These are phyloP conservation scores for Cataglyphis hispanica DNA, from an alignment of 1,140 invertebrate species.

Conservation along the genomic window DNA sequence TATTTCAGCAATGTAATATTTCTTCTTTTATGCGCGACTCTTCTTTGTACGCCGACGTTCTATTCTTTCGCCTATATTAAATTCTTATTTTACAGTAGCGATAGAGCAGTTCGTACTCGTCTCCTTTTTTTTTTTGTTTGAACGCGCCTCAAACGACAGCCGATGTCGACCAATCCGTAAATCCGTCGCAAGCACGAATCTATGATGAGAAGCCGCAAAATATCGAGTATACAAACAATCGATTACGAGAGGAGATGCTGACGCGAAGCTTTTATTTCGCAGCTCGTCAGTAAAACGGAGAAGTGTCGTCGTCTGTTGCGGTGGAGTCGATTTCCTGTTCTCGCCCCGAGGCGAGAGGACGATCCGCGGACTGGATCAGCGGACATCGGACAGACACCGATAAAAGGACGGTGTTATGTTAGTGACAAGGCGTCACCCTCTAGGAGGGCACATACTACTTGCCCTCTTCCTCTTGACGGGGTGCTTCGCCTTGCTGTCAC, in stretches of 20 bases:
- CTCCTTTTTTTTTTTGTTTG: conserved; percentile 11
- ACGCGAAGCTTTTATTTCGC: conserved; percentile 20
- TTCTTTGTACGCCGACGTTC: conserved; percentile 28
- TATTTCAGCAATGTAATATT: conserved; percentile 56
- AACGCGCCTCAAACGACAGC: conserved; percentile 3
- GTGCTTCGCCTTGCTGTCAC: conserved; percentile 79
- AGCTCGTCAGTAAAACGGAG: conserved; percentile 51
- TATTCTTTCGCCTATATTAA: conserved; percentile 59
- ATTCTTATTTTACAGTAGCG: conserved; percentile 46
- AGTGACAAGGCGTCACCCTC: conserved; percentile 79
- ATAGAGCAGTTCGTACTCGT: conserved; percentile 17
- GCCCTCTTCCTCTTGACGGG: conserved; percentile 80
- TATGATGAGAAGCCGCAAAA: conserved; percentile 5
- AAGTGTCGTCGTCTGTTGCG: conserved; percentile 38
- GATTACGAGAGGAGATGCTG: conserved; percentile 20
- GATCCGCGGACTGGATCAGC: conserved; percentile 38
- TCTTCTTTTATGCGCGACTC: conserved; percentile 50
- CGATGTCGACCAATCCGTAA: background rate
- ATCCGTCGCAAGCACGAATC: conserved; percentile 26
- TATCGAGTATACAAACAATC: conserved; percentile 50
- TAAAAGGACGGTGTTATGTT: conserved; percentile 80
- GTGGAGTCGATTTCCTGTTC: conserved; percentile 21
- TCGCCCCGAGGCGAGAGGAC: conserved; percentile 39
- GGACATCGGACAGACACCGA: conserved; percentile 51
- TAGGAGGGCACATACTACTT: conserved; percentile 81